Conservation (phyloP, 2,888 invertebrate genomes). For the Xanthorhoe spadicearia region DNA sequence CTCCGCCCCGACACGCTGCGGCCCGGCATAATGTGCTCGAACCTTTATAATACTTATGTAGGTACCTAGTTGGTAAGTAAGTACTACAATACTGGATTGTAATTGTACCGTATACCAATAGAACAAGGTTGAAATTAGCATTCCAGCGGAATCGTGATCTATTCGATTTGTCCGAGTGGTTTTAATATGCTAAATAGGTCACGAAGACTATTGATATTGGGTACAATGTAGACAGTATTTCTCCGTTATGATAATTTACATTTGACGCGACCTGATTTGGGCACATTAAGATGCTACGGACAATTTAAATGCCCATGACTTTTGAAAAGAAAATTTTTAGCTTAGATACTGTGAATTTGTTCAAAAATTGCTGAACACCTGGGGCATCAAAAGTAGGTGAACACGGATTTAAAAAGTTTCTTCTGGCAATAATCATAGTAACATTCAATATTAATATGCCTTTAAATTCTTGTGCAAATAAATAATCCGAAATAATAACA, state of each 20-base stretch:
- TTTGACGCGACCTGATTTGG: neutral
- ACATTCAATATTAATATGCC: neutral
- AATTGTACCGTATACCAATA: constrained; percentile 15
- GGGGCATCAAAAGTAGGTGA: neutral
- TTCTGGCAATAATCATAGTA: neutral
- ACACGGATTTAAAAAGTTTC: neutral
- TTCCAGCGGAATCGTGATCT: constrained; percentile 10
- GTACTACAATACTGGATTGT: too few species aligned
- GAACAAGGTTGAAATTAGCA: constrained; percentile 22
- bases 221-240: neutral
- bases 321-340: neutral
- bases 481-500: too few species aligned
- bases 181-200: constrained; percentile 20
- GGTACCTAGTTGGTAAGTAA: neutral
- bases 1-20: too few species aligned
- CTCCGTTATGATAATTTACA: neutral
- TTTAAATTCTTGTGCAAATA: too few species aligned
- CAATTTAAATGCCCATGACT: neutral
- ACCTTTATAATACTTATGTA: neutral
- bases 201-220: constrained; percentile 8
- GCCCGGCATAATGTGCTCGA: too few species aligned
- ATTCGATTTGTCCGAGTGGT: constrained; percentile 12
- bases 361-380: neutral
- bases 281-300: neutral
- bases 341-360: neutral